These are phyloP conservation scores for Ursus arctos DNA, from an alignment of 2,113 vertebrate species.

Conservation along the genomic window DNA sequence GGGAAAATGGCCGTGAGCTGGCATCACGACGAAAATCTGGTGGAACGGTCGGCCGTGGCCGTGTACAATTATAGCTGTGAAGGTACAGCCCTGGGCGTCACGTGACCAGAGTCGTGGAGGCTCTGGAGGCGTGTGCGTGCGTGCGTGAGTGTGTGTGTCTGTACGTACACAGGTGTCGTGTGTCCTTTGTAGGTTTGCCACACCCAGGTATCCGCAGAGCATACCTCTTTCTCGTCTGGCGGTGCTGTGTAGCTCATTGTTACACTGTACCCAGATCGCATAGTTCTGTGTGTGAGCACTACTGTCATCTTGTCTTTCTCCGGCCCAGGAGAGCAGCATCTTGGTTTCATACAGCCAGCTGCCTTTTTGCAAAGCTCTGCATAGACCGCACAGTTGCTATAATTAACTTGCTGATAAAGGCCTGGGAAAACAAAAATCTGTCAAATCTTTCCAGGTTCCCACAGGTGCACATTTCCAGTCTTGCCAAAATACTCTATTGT, in stretches of 20 bases:
- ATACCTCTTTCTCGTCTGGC: neutral
- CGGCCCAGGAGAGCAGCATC: neutral
- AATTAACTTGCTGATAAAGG: conserved; percentile 78
- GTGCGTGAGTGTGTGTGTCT: fast-evolving
- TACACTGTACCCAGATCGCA: neutral
- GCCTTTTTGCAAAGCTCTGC: conserved; percentile 49
- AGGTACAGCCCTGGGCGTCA: conserved; percentile 77
- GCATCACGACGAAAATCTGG: conserved; percentile 98
- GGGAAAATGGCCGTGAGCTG: conserved; percentile 98
- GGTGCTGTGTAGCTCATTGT: neutral
- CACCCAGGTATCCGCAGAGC: neutral
- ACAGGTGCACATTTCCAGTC: conserved; percentile 68
- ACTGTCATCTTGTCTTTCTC: conserved; percentile 44
- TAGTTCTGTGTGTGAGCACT: neutral
- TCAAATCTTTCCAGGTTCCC: conserved; percentile 66
- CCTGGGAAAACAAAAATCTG: conserved; percentile 72
- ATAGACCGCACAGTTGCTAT: conserved; percentile 60
- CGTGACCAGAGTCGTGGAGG: conserved; percentile 50
- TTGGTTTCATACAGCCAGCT: conserved; percentile 45
- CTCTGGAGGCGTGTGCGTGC: neutral
- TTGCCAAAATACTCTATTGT: conserved; percentile 67
- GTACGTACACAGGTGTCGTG: neutral
- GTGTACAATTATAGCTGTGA: conserved; percentile 97
- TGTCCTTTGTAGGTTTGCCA: neutral
- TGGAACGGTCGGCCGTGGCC: conserved; percentile 94